These are phyloP conservation scores for Corythornis cristatus DNA, from an alignment of 2,113 vertebrate species.

Conservation along the genomic window DNA sequence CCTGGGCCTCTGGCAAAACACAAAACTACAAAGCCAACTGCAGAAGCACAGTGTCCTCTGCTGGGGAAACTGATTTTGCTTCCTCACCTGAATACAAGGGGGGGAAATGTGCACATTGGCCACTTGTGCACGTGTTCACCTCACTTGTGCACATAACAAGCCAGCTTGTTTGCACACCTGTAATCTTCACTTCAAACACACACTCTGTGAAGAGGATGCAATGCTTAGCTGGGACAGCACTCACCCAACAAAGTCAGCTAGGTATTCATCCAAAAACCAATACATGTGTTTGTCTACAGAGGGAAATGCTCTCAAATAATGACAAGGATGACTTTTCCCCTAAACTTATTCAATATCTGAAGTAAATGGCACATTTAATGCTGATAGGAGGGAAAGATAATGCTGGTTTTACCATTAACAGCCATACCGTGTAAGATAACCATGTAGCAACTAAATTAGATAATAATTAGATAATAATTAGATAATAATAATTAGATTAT, in stretches of 20 bases:
- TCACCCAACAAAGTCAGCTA: background rate
- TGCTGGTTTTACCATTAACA: background rate
- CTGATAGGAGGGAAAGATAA: background rate
- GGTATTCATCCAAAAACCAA: background rate
- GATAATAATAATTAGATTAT: too few relatives aligned
- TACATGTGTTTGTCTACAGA: background rate
- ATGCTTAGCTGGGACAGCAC: background rate
- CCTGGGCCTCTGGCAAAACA: background rate
- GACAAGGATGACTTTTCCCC: background rate
- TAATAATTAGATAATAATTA: too few relatives aligned
- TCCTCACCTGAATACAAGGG: background rate
- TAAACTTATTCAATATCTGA: background rate
- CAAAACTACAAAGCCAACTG: background rate
- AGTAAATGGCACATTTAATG: background rate
- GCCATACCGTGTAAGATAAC: background rate
- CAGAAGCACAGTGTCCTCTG: conserved; percentile 74
- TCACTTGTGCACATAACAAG: background rate
- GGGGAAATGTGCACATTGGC: background rate
- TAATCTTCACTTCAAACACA: background rate
- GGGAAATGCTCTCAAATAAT: background rate
- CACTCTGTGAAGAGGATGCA: background rate
- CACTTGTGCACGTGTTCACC: background rate
- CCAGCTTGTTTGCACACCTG: background rate
- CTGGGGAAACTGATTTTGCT: conserved; percentile 11
- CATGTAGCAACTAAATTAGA: background rate